phyloP scores from a whole-genome alignment of 2,113 vertebrate genomes.

The Azemiops feae region DNA sequence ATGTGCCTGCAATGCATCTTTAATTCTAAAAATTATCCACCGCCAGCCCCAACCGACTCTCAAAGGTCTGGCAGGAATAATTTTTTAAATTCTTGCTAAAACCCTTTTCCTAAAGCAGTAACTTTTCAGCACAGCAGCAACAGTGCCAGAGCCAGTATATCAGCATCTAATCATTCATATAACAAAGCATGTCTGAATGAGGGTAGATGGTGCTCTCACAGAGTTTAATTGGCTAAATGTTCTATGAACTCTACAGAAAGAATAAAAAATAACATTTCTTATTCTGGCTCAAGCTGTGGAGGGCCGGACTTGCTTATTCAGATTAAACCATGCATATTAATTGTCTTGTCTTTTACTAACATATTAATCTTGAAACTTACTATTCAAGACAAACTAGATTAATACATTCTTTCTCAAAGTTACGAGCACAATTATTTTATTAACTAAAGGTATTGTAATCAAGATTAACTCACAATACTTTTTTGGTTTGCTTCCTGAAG shows the following conservation, averaged over 20 bases:
- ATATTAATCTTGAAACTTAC: conserved; percentile 36
- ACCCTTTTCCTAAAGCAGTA: neutral
- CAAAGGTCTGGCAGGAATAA: neutral
- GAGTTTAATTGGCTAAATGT: conserved; percentile 19
- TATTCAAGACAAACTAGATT: conserved; percentile 26
- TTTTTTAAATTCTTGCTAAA: neutral
- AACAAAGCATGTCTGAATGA: conserved; percentile 20
- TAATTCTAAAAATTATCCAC: conserved; percentile 23
- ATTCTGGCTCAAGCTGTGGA: neutral
- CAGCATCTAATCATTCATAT: conserved; percentile 25
- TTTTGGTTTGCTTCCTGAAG: conserved; percentile 45
- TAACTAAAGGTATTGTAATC: conserved; percentile 28
- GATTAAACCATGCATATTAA: conserved; percentile 30
- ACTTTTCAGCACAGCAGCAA: conserved; percentile 22
- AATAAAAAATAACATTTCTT: conserved; percentile 15
- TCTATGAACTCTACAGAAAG: neutral
- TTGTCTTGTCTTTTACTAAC: conserved; percentile 33
- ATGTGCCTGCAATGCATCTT: conserved; percentile 4
- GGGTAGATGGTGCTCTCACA: conserved; percentile 22
- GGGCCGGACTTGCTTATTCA: conserved; percentile 9
- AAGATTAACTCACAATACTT: conserved; percentile 49
- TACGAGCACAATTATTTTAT: conserved; percentile 33
- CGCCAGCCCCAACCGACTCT: neutral
- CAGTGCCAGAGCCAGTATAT: neutral
- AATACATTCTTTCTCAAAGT: conserved; percentile 40